Evolutionary conservation across 2,113 vertebrate genomes (phyloP), one percentile per base, ranked within the genome.

Genomic region (Otolemur garnettii): DNA sequence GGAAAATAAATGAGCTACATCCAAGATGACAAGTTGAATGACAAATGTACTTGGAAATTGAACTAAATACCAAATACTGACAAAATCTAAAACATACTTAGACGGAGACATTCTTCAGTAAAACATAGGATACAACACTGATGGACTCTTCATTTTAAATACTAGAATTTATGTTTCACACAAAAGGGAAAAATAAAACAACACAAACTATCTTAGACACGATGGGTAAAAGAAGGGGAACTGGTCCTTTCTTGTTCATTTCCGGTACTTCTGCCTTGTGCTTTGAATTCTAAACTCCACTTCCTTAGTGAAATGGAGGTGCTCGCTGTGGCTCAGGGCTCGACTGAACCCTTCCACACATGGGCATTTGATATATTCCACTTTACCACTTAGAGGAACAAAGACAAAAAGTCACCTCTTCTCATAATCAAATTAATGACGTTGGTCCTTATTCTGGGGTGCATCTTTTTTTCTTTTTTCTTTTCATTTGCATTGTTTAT

Each of bases 1-100:
- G 45, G 87, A 53, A 96, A 96, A 92, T 91, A 96, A 95, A 95
- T 97, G 79, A 93, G 45, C 38, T 83, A 42, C 30, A 53, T 83
- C 57, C 45, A 18, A 77, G 72, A 60, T 71, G 79, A 71, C 69
- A 97, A 96, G 33, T 33, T 77, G 42, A 95, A 93, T 68, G 91
- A 77, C 59, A 93, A 93, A 87, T 91, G 86, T 68, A 55, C 42
- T 83, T 93, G 4, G 12, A 68, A 96, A 71, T 78, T 88, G 50
- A 92, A 77, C 60, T 80, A 24, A 75, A 85, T 33, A 94, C 35
- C 59, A 94, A 87, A 87, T 7, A 42, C 19, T 64, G 57, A 84
- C 19, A 83, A 71, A 50, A 91, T 85, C 82, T 24, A 85, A 91
- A 94, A 78, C 17, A 78, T 64, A 50, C 3, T 62, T 71, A 66